Percentiles rank a stretch among this genome's conserved stretches.
These are phyloP conservation scores for Augochlora pura DNA, from an alignment of 1,140 invertebrate species.

Conservation along the genomic window DNA sequence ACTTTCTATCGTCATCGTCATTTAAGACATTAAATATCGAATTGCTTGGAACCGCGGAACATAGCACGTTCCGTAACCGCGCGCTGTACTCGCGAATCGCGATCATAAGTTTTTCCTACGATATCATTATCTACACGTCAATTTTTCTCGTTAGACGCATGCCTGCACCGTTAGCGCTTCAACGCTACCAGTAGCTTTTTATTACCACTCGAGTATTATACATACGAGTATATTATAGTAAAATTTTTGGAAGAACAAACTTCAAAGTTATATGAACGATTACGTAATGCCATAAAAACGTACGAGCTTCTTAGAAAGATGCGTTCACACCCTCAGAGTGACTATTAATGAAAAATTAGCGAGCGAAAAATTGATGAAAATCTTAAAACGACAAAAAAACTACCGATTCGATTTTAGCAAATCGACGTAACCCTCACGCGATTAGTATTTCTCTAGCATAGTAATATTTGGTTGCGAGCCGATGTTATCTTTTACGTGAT, in stretches of 20 bases:
- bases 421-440: not conserved
- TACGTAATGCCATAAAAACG: not conserved
- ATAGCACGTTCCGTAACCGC: no score
- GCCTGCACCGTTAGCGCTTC: slow-evolving; percentile 19
- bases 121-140: not conserved
- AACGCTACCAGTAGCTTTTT: not conserved
- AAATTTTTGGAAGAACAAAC: not conserved
- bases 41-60: not conserved
- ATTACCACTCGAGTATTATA: not conserved
- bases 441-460: not conserved
- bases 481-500: slow-evolving; percentile 9
- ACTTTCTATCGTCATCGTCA: slow-evolving; percentile 17
- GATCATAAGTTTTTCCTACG: not conserved
- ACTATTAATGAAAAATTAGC: slow-evolving; percentile 26
- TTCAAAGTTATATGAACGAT: not conserved
- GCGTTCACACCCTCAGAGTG: slow-evolving; percentile 13
- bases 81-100: no score
- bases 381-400: not conserved
- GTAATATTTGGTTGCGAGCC: slow-evolving; percentile 4
- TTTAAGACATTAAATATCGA: not conserved
- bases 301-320: slow-evolving; percentile 5
- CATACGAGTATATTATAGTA: not conserved
- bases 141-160: slow-evolving; percentile 20
- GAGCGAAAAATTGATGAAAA: not conserved
- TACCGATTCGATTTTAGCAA: not conserved